These are phyloP conservation scores for Myripristis murdjan DNA, from an alignment of 2,797 vertebrate genomes.

Conservation along the genomic window DNA sequence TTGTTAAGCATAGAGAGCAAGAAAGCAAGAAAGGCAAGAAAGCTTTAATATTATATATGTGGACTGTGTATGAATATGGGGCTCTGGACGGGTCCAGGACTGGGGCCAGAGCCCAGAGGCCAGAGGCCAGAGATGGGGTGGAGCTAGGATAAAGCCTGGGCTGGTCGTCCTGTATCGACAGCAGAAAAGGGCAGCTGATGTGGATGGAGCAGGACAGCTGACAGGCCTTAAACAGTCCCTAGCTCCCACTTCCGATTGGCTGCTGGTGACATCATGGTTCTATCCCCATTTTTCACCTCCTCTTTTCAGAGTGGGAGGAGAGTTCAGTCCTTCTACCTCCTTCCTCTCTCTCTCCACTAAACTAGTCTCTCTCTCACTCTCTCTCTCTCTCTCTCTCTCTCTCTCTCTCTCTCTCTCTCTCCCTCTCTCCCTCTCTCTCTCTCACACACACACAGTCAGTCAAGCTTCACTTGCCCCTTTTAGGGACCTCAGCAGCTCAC, in stretches of 20 bases:
- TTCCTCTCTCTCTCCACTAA: conserved; percentile 60
- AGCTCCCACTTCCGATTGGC: conserved; percentile 81
- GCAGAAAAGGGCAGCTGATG: conserved; percentile 48
- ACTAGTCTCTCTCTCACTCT: conserved; percentile 41
- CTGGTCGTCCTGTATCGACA: conserved; percentile 47
- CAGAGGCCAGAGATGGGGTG: conserved; percentile 22
- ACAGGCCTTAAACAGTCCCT: conserved; percentile 76
- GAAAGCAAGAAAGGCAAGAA: too few relatives aligned
- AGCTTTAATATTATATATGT: conserved; percentile 12
- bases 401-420: conserved; percentile 4
- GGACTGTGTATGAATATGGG: background rate
- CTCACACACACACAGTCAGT: conserved; percentile 38
- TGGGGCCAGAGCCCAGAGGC: conserved; percentile 37
- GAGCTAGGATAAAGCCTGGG: conserved; percentile 31
- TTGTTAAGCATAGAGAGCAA: conserved; percentile 21
- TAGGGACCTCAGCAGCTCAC: conserved; percentile 82
- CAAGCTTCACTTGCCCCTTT: conserved; percentile 78
- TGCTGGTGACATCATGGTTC: conserved; percentile 87
- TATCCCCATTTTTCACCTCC: conserved; percentile 78
- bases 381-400: conserved; percentile 34
- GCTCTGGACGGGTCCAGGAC: background rate
- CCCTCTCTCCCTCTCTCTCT: conserved; percentile 30
- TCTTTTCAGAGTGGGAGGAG: conserved; percentile 69
- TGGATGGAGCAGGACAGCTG: conserved; percentile 77
- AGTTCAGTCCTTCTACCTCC: conserved; percentile 57